These are phyloP conservation scores for Leptarthrus brevirostris DNA, from an alignment of 2,888 invertebrate species.

Conservation along the genomic window DNA sequence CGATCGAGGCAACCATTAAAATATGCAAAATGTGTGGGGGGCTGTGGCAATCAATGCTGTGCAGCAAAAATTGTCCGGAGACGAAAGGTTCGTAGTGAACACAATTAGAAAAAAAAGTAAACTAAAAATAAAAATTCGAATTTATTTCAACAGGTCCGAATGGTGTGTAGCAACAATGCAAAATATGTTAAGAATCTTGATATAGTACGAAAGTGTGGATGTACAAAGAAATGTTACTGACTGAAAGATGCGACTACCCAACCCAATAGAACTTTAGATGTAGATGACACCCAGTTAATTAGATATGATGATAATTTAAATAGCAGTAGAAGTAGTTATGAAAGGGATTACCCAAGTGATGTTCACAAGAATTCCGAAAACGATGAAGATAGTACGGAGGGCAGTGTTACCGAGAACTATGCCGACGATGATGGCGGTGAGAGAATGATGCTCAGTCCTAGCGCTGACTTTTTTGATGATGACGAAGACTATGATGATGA, in stretches of 20 bases:
- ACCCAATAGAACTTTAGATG: slow-evolving; percentile 66
- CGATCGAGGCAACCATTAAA: slow-evolving; percentile 90
- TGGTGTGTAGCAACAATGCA: slow-evolving; percentile 92
- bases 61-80: slow-evolving; percentile 91
- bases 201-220: slow-evolving; percentile 96
- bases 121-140: neutral
- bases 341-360: slow-evolving; percentile 55
- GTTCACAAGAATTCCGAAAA: slow-evolving; percentile 52
- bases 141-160: slow-evolving; percentile 74
- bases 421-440: slow-evolving; percentile 35
- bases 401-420: slow-evolving; percentile 33
- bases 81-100: slow-evolving; percentile 78
- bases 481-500: slow-evolving; percentile 57
- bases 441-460: slow-evolving; percentile 60
- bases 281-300: slow-evolving; percentile 61
- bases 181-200: slow-evolving; percentile 96
- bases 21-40: slow-evolving; percentile 85
- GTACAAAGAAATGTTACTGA: slow-evolving; percentile 91
- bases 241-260: slow-evolving; percentile 74
- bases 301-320: slow-evolving; percentile 59
- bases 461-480: slow-evolving; percentile 59
- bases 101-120: neutral
- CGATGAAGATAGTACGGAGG: neutral
- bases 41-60: slow-evolving; percentile 89
- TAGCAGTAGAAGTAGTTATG: slow-evolving; percentile 58